Conservation (phyloP, 2,888 invertebrate species). For the Itoplectis maculator region DNA sequence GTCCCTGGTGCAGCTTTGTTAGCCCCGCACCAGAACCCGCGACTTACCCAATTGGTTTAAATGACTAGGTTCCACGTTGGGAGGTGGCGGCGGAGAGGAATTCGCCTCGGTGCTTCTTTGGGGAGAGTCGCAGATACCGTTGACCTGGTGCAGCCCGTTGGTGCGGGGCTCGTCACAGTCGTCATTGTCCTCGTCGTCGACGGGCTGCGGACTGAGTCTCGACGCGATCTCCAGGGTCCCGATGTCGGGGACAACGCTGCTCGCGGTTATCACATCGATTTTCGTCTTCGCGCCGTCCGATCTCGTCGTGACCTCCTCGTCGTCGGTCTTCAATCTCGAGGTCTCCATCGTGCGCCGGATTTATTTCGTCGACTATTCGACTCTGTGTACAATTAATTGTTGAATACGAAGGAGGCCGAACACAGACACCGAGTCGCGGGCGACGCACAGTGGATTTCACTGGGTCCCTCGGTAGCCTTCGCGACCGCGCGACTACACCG, state of each 20-base stretch:
- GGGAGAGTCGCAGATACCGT: conserved; percentile 79
- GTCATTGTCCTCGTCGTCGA: no score
- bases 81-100: conserved; percentile 71
- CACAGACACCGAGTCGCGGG: conserved; percentile 14
- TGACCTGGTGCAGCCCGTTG: conserved; percentile 80
- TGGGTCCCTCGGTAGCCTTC: conserved; percentile 46
- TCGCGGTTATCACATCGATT: conserved; percentile 72
- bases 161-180: conserved; percentile 75
- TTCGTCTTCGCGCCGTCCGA: conserved; percentile 69
- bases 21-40: background rate
- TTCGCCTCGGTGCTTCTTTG: conserved; percentile 72
- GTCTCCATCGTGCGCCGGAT: conserved; percentile 71
- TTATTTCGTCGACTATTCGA: conserved; percentile 4
- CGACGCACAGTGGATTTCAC: conserved; percentile 59
- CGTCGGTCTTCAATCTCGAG: conserved; percentile 65
- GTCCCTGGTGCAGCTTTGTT: conserved; percentile 2
- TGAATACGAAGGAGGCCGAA: no score
- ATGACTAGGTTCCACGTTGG: conserved; percentile 81
- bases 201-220: conserved; percentile 76
- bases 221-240: conserved; percentile 79
- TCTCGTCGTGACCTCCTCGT: conserved; percentile 64
- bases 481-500: conserved; percentile 43
- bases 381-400: conserved; percentile 20
- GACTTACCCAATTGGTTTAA: conserved; percentile 79
- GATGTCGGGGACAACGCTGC: conserved; percentile 73